phyloP scores from a whole-genome alignment of 2,113 vertebrate species.

The Podarcis cretensis region DNA sequence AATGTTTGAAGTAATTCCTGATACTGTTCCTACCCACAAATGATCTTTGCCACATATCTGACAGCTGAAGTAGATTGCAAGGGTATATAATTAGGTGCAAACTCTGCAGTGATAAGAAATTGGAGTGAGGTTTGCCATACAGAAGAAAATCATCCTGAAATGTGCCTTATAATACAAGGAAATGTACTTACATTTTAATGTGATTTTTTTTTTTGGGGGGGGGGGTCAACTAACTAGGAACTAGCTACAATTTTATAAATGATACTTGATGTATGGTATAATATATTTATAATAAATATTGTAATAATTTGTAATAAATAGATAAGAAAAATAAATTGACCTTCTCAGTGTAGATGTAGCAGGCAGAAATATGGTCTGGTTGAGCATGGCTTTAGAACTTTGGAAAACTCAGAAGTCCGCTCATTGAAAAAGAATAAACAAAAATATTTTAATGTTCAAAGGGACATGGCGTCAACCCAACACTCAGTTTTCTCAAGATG shows the following conservation, averaged over 20 bases:
- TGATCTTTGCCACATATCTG: not conserved
- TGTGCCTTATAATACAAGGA: not conserved
- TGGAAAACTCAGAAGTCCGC: not conserved
- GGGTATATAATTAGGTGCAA: not conserved
- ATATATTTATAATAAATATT: too few relatives aligned
- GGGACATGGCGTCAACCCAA: not conserved
- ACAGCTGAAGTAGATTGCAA: not conserved
- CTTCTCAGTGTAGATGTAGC: not conserved
- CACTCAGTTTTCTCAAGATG: not conserved
- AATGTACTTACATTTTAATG: not conserved
- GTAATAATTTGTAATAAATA: not conserved
- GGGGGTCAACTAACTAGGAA: not conserved
- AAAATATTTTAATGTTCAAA: slow-evolving; percentile 8
- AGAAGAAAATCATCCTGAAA: not conserved
- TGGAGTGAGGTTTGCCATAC: not conserved
- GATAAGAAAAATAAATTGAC: not conserved
- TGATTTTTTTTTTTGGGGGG: not conserved
- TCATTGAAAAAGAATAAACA: not conserved
- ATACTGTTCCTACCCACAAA: too few relatives aligned
- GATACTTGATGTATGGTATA: too few relatives aligned
- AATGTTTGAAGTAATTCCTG: not conserved
- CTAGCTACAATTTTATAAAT: not conserved
- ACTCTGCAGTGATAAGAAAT: not conserved
- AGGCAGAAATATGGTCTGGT: not conserved
- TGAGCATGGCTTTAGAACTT: not conserved